Evolutionary conservation across 2,113 vertebrate genomes (phyloP), one percentile per base, ranked within the genome.

Genomic region (Hippopotamus amphibius): DNA sequence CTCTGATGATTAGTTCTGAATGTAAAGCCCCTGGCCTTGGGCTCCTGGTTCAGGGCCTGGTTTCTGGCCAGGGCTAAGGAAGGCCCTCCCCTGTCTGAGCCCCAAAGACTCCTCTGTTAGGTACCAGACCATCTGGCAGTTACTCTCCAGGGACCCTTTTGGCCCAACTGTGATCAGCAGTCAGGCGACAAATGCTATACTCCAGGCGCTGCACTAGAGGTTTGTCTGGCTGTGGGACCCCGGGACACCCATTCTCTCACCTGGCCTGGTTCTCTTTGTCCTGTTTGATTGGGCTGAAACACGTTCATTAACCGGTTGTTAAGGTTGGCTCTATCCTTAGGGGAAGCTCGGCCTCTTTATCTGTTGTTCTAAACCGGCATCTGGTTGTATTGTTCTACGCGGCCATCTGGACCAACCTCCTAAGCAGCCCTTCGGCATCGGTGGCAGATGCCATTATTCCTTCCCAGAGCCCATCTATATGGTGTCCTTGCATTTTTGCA

Each of bases 361-460:
- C 90, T 90, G 53, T 82, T 50, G 65, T 93, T 96, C 84, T 87
- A 76, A 88, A 71, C 94, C 93, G 41, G 96, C 96, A 88, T 97
- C 97, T 97, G 96, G 87, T 76, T 68, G 82, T 16, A 95, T 96
- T 96, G 95, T 97, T 97, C 94, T 92, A 1, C 48, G 83, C 6
- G 3, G 53, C 96, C 97, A 94, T 97, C 97, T 98, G 96, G 95
- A 87, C 74, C 37, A 46, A 87, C 90, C 80, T 97, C 65, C 80
- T 33, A 85, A 96, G 84, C 84, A 81, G 90, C 95, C 96, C 95
- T 94, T 80, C n/a, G 96, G 93, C 66, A 1, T 92, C 53, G 2
- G 37, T 61, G 93, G 77, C 95, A 97, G 93, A 94, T 82, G 95
- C 85, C 85, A 85, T 85, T 76, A 53, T 92, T 90, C 88, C 93